A percentile compares a stretch with the other conserved stretches of the same genome.
phyloP scores from a whole-genome alignment of 1,140 invertebrate genomes.

The Cotesia typhae region DNA sequence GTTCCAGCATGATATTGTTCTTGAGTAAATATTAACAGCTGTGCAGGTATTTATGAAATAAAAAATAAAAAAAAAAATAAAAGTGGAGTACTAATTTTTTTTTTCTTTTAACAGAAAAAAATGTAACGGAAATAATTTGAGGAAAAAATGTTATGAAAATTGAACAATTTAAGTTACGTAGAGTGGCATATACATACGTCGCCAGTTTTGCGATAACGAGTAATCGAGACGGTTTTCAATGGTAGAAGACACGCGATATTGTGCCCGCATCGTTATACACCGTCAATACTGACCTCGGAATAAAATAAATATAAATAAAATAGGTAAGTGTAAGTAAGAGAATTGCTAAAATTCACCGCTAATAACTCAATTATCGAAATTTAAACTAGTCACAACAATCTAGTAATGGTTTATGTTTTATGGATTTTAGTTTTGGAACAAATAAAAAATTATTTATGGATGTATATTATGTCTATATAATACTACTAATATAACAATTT shows the following conservation, averaged over 20 bases:
- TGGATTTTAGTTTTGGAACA: no score
- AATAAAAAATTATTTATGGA: no score
- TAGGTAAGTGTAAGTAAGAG: not conserved
- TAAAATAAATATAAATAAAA: constrained; percentile 28
- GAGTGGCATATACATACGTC: no score
- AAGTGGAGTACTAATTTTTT: constrained; percentile 30
- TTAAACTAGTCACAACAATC: no score
- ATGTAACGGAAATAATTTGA: constrained; percentile 35
- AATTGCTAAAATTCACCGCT: no score
- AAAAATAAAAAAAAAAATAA: constrained; percentile 24
- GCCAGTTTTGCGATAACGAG: constrained; percentile 38
- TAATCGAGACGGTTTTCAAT: constrained; percentile 44
- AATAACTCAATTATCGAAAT: no score
- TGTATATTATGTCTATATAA: not conserved
- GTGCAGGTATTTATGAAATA: constrained; percentile 31
- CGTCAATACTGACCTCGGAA: constrained; percentile 36
- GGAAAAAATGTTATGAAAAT: constrained; percentile 14
- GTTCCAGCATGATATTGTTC: constrained; percentile 52
- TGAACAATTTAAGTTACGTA: constrained; percentile 21
- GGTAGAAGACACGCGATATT: constrained; percentile 44
- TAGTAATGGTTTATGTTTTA: no score
- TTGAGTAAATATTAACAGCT: constrained; percentile 52
- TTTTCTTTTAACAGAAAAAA: constrained; percentile 34
- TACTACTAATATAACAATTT: not conserved
- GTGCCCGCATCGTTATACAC: constrained; percentile 31